Base-by-base conservation (phyloP, 92 coral and sea anemone species). In the Zoanthus sociatus region DNA sequence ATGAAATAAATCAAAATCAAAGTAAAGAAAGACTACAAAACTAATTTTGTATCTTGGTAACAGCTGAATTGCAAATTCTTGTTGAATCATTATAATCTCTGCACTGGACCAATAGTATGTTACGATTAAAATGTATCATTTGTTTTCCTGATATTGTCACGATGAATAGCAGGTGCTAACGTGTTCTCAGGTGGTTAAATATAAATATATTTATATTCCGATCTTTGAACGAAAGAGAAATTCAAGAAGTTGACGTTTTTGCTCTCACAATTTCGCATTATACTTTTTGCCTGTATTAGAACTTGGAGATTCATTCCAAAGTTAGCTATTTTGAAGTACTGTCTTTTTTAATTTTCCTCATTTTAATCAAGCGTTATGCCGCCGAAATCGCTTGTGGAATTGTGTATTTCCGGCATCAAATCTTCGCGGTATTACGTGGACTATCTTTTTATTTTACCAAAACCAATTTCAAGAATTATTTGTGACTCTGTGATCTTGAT, bases 301-400 rank as follows among this genome's bases (percentile, higher is more conserved):
- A 4, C 47, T 79, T 31, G 9, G 7, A 30, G 5, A 6, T 9
- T 9, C 7, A 18, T 10, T 61, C 15, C 9, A 32, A 11, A 48
- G 33, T 50, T 42, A 12, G 15, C n/a, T 42, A 7, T 16, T 61
- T 79, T 33, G 5, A 45, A 63, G 1, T 13, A 12, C 1, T 6
- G 15, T 37, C 33, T 51, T 37, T 14, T n/a, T 26, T 26, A 26
- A 26, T 26, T 26, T 61, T 42, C 71, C 44, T 45, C 30, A 61
- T 42, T 37, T 44, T 6, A 14, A 63, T 2, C 7, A 63, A 15
- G 10, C 2, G 17, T 10, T 13, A 81, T 81, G 85, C 16, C 85
- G 71, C 73, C 75, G 85, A 81, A 81, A 58, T 81, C 85, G 75
- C 85, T 81, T 32, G 14, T 32, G 75, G 85, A 81, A 13, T 68